Evolutionary conservation across 1,140 invertebrate species (phyloP).

Genomic region (Lysiphlebus fabarum): DNA sequence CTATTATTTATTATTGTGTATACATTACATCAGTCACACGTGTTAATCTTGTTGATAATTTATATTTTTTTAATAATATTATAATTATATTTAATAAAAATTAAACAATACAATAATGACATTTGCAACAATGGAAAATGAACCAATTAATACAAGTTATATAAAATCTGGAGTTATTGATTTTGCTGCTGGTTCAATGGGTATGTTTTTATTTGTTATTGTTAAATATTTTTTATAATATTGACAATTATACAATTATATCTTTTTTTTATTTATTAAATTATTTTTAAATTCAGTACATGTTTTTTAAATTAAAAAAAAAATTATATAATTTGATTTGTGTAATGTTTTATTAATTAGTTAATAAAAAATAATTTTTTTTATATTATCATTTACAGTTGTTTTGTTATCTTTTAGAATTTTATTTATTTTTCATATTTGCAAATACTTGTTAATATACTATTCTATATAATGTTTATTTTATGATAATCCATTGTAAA

Average conservation of each 20-base stretch:
- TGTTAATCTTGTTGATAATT: slow-evolving; percentile 28
- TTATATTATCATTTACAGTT: too few species aligned
- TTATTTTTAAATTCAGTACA: too few species aligned
- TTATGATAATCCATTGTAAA: too few species aligned
- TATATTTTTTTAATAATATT: slow-evolving; percentile 18
- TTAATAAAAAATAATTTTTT: too few species aligned
- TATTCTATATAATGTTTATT: too few species aligned
- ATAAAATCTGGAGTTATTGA: slow-evolving; percentile 20
- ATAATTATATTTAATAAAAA: background rate
- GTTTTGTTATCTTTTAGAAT: too few species aligned
- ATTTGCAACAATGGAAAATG: slow-evolving; percentile 8
- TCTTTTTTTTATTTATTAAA: background rate
- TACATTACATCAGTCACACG: slow-evolving; percentile 20
- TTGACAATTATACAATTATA: background rate
- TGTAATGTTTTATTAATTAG: too few species aligned
- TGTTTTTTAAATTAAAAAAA: too few species aligned
- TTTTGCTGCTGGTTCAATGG: slow-evolving; percentile 21
- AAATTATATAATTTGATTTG: too few species aligned
- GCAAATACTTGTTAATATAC: too few species aligned
- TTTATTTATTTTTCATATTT: too few species aligned
- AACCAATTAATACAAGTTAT: slow-evolving; percentile 10
- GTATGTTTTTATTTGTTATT: slow-evolving; percentile 11
- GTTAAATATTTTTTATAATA: background rate
- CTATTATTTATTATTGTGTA: too few species aligned
- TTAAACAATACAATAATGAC: slow-evolving; percentile 14